phyloP scores from a whole-genome alignment of 2,888 invertebrate species.

The Pristionchus arcanus region DNA sequence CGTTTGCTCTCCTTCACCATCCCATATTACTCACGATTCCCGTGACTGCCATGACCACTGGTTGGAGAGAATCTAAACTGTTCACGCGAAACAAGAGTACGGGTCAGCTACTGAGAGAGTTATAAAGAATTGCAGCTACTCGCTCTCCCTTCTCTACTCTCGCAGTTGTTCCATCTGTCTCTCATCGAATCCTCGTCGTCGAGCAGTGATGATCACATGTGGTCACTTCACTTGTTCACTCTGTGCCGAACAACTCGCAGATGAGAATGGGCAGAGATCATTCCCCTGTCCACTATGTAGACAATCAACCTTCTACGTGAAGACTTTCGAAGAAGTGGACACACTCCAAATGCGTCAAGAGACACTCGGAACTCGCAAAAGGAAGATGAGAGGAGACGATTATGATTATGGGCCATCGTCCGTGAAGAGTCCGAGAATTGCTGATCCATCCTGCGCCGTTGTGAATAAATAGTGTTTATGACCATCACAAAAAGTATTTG shows the following conservation, averaged over 20 bases:
- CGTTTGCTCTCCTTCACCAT: too few species aligned
- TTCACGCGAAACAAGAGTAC: too few species aligned
- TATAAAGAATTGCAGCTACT: background rate
- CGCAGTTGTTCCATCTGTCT: constrained; percentile 12
- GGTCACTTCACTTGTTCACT: background rate
- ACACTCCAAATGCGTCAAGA: too few species aligned
- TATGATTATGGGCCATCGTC: background rate
- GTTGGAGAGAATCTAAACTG: too few species aligned
- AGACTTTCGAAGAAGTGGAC: background rate
- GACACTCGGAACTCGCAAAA: background rate
- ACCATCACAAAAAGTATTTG: too few species aligned
- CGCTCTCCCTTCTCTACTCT: constrained; percentile 9
- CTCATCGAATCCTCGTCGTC: background rate
- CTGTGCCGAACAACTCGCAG: constrained; percentile 6
- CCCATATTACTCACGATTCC: too few species aligned
- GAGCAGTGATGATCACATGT: background rate
- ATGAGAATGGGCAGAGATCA: background rate
- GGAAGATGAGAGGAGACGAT: background rate
- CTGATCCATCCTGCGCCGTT: background rate
- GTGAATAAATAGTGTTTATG: background rate
- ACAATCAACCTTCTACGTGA: background rate
- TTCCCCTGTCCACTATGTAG: background rate
- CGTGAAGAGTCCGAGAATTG: background rate
- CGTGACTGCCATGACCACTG: too few species aligned
- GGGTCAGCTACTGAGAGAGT: too few species aligned